These are phyloP conservation scores for Morelia viridis DNA, from an alignment of 2,797 vertebrate species.

Conservation along the genomic window DNA sequence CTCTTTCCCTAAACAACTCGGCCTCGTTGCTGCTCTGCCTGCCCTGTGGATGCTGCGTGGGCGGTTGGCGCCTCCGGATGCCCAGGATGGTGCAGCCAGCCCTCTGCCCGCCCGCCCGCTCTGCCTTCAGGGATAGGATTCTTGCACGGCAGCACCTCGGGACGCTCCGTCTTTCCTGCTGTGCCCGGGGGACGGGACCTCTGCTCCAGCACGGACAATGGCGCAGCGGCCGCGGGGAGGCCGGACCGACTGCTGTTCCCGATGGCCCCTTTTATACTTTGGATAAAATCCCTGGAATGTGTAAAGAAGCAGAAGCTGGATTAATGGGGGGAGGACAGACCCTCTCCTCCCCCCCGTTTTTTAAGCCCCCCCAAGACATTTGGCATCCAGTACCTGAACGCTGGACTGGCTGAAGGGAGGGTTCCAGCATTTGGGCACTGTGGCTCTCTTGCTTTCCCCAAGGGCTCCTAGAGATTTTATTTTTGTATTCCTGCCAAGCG, in stretches of 20 bases:
- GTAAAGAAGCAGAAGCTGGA: background rate
- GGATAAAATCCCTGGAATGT: background rate
- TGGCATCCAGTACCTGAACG: too few species aligned
- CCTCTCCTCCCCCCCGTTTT: too few species aligned
- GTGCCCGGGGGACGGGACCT: background rate
- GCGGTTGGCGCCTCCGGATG: background rate
- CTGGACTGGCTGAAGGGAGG: background rate
- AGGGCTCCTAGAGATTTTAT: background rate
- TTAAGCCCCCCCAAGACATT: background rate
- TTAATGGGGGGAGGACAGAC: background rate
- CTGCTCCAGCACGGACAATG: background rate
- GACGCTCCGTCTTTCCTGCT: background rate
- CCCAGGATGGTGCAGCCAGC: background rate
- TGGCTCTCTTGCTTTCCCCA: background rate
- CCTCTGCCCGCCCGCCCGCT: too few species aligned
- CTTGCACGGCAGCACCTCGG: conserved; percentile 24
- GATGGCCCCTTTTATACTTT: background rate
- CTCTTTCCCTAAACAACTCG: background rate
- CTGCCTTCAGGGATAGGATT: background rate
- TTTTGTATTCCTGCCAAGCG: background rate
- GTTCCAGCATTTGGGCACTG: fast-evolving
- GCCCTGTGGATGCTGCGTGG: background rate
- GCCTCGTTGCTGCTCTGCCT: background rate
- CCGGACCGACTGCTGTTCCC: background rate
- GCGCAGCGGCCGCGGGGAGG: too few species aligned